These are phyloP conservation scores for Anoplolepis gracilipes DNA, from an alignment of 1,140 invertebrate species.

Conservation along the genomic window DNA sequence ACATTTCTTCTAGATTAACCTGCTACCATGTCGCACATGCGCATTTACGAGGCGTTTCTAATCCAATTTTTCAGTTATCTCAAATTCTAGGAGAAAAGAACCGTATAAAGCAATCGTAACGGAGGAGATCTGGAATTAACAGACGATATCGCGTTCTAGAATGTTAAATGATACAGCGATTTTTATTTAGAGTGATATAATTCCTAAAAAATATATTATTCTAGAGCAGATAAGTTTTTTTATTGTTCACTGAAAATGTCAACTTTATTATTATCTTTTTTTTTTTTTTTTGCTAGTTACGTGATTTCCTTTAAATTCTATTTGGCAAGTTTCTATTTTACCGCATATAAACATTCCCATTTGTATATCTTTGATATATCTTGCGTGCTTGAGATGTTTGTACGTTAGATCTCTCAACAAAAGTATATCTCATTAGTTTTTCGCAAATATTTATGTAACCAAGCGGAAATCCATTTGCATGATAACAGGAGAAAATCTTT, in stretches of 20 bases:
- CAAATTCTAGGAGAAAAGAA: neutral
- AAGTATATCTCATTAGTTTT: constrained; percentile 49
- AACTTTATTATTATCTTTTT: neutral
- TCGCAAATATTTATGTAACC: constrained; percentile 58
- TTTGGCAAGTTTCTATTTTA: neutral
- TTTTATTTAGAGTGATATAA: neutral
- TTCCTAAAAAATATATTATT: neutral
- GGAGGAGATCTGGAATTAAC: neutral
- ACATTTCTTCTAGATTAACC: constrained; percentile 15
- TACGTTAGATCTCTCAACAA: neutral
- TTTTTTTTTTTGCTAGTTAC: neutral
- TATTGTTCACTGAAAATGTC: neutral
- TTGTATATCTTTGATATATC: neutral
- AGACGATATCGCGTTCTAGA: neutral
- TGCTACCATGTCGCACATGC: neutral
- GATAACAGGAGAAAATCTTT: constrained; percentile 37
- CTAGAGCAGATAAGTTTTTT: neutral
- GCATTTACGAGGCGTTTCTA: neutral
- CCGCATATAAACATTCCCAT: neutral
- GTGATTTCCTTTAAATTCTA: constrained; percentile 5
- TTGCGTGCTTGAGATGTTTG: neutral
- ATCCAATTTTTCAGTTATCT: constrained; percentile 12
- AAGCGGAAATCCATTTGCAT: constrained; percentile 59
- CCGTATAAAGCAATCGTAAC: neutral
- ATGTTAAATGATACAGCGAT: neutral